phyloP scores from a whole-genome alignment of 2,888 invertebrate species.

The Caenorhabditis uteleia region DNA sequence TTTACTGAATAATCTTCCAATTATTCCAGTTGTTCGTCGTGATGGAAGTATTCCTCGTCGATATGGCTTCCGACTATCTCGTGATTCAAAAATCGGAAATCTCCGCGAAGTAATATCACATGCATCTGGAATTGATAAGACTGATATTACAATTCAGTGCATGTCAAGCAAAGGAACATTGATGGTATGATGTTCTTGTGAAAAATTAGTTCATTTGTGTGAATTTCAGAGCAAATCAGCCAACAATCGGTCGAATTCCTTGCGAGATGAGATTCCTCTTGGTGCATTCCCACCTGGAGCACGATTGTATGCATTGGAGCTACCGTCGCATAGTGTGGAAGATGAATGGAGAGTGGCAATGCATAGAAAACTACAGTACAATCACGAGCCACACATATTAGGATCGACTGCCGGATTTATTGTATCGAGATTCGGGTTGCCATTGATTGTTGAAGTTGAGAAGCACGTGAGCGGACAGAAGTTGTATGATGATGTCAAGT shows the following conservation, averaged over 20 bases:
- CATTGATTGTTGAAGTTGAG: constrained; percentile 40
- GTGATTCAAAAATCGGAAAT: constrained; percentile 68
- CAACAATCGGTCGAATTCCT: not conserved
- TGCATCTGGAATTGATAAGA: constrained; percentile 18
- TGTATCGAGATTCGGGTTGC: constrained; percentile 52
- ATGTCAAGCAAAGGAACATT: constrained; percentile 37
- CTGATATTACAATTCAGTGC: constrained; percentile 40
- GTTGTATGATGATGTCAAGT: constrained; percentile 62
- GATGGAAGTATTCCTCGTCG: constrained; percentile 84
- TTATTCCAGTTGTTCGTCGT: constrained; percentile 69
- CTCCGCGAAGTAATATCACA: constrained; percentile 40
- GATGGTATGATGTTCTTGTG: constrained; percentile 11
- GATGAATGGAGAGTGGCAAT: constrained; percentile 46
- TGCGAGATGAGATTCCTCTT: constrained; percentile 25
- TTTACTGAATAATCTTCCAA: not conserved
- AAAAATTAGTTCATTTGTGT: not conserved
- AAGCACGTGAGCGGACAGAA: constrained; percentile 34
- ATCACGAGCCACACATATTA: constrained; percentile 53
- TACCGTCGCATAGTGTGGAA: constrained; percentile 21
- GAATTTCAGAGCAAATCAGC: constrained; percentile 17
- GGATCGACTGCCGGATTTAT: constrained; percentile 53
- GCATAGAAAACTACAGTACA: constrained; percentile 54
- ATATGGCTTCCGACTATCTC: constrained; percentile 83
- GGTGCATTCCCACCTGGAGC: constrained; percentile 37
- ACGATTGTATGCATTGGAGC: constrained; percentile 44